Base-by-base conservation (phyloP, 2,888 invertebrate genomes). In the Eilema griseolum region DNA sequence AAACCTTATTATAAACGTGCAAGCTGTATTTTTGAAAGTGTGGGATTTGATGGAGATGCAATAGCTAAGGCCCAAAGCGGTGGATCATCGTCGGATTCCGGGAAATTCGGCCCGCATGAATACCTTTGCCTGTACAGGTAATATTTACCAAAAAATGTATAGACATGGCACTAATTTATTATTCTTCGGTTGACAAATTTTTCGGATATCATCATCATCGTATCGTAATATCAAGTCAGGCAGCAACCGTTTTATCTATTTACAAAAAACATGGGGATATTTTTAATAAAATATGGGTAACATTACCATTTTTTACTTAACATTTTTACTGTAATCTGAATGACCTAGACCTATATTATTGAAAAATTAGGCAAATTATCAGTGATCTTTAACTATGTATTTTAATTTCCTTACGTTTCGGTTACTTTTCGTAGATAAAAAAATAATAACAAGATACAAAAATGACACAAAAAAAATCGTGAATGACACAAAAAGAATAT, bases 81-180 rank as follows among this genome's bases (percentile, higher is more conserved):
- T 86, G 94, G 95, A 95, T 95, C 95, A 95, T 95, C 95, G 94
- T 91, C 67, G 91, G 94, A 95, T 95, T 95, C 95, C 93, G 90
- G 94, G 95, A 95, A 95, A 95, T 94, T 95, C 91, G 93, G 92
- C 91, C 89, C 94, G 93, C 93, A 90, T 94, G 91, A 92, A 94
- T 95, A 95, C 95, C 95, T 66, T 66, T 95, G 95, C 92, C 86
- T 86, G 88, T 91, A 92, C 94, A 94, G 94, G 95, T 95, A 94
- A 89, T 78, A 73, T 75, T 71, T 70, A 65, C 74, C 56, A n/a
- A 61, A 74, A 70, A 24, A 72, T 37, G 71, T 10, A 46, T 88
- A 91, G 91, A 91, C 71, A 72, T 28, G 89, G 64, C 88, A 76
- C 16, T 56, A 56, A 28, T 46, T 46, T 26, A 46, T 46, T 20